phyloP scores from a whole-genome alignment of 35 echinoderm and acorn worm species.

The Ptychodera flava region DNA sequence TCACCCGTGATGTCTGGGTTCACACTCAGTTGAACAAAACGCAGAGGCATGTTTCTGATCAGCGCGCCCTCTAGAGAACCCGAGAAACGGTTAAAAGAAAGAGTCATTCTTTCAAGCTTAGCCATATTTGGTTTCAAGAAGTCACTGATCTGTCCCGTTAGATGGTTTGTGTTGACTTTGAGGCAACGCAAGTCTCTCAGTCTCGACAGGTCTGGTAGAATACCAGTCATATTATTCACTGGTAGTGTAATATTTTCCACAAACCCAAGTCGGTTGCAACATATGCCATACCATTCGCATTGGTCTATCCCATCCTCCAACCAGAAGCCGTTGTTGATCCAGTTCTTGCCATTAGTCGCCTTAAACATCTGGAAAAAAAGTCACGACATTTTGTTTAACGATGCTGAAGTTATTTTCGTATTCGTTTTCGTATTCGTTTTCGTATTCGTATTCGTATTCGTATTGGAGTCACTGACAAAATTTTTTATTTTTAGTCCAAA shows the following conservation, averaged over 20 bases:
- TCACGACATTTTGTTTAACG: background rate
- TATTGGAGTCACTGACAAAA: too few relatives aligned
- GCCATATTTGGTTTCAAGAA: background rate
- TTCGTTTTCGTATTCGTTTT: too few relatives aligned
- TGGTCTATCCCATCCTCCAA: background rate
- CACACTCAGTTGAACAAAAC: background rate
- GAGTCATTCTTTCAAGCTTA: background rate
- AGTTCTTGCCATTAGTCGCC: background rate
- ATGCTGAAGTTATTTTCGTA: too few relatives aligned
- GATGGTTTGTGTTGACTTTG: background rate
- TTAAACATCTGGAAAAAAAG: background rate
- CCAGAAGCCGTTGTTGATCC: background rate
- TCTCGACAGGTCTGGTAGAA: background rate
- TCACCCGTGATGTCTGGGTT: background rate
- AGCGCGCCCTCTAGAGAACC: background rate
- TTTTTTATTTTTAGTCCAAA: too few relatives aligned
- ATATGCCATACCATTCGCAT: background rate
- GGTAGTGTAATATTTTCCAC: background rate
- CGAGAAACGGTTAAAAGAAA: background rate
- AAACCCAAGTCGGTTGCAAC: background rate
- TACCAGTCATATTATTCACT: background rate
- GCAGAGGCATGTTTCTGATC: background rate
- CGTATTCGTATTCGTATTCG: too few relatives aligned
- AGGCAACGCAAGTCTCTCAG: background rate
- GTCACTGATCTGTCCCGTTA: background rate